A percentile compares a stretch with the other conserved stretches of the same genome.
These are phyloP conservation scores for Chironomus tepperi DNA, from an alignment of 1,140 invertebrate genomes.

Conservation along the genomic window DNA sequence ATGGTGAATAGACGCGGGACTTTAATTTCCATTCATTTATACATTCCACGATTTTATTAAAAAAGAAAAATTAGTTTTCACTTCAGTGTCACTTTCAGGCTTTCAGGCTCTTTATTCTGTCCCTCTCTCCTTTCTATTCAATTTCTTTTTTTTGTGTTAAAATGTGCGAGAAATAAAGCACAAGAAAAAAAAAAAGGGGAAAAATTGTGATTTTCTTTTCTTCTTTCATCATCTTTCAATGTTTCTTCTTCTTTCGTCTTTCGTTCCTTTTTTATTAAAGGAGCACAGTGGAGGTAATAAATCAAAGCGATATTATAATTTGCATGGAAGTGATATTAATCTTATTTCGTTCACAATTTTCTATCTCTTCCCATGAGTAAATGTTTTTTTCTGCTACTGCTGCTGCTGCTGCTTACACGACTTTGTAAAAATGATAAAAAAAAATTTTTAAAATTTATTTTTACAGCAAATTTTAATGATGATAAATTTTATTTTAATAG, in stretches of 20 bases:
- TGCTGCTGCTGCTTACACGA: neutral
- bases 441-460: neutral
- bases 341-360: constrained; percentile 6
- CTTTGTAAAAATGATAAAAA: neutral
- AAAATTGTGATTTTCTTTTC: no score
- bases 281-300: constrained; percentile 3
- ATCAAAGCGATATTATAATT: constrained; percentile 23
- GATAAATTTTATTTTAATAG: no score
- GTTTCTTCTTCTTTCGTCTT: no score
- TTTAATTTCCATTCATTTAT: constrained; percentile 18
- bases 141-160: no score
- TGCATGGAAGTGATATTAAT: constrained; percentile 22
- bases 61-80: constrained; percentile 24
- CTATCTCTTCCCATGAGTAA: neutral
- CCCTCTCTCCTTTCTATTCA: no score
- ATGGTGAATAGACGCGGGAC: neutral
- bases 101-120: constrained; percentile 5
- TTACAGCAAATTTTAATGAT: no score
- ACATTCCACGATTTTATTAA: constrained; percentile 17
- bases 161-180: no score
- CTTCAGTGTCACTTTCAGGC: constrained; percentile 16
- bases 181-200: no score
- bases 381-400: neutral
- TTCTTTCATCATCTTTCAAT: no score
- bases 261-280: neutral